Evolutionary conservation across 2,113 vertebrate genomes (phyloP).

Genomic region (Dascyllus trimaculatus): DNA sequence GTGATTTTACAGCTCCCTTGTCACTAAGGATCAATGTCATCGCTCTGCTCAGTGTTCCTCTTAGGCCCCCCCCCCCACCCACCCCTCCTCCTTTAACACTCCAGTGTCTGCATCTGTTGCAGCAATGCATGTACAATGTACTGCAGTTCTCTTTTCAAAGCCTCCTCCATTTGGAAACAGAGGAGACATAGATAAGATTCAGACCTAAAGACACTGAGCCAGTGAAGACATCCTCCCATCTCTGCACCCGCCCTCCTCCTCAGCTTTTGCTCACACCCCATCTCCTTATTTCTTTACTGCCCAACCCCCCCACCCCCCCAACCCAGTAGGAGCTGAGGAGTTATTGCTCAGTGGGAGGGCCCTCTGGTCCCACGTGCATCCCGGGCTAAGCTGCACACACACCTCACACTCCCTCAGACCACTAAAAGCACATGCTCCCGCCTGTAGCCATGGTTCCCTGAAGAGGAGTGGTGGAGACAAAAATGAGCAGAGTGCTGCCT

Average conservation of each 20-base stretch:
- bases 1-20: constrained; percentile 67
- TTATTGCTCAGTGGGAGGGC: constrained; percentile 56
- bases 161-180: neutral
- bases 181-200: constrained; percentile 21
- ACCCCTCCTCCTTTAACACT: constrained; percentile 17
- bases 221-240: constrained; percentile 16
- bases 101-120: constrained; percentile 20
- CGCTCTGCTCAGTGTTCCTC: constrained; percentile 24
- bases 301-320: constrained; percentile 16
- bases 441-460: constrained; percentile 73
- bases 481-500: constrained; percentile 71
- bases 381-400: constrained; percentile 51
- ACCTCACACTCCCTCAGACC: constrained; percentile 56
- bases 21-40: constrained; percentile 70
- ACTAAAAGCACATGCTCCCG: constrained; percentile 66
- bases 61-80: neutral
- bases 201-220: neutral
- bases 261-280: neutral
- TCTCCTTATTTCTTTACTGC: constrained; percentile 26
- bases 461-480: constrained; percentile 56
- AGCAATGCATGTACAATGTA: neutral
- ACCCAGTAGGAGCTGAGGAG: constrained; percentile 31
- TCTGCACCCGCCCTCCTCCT: constrained; percentile 17
- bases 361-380: constrained; percentile 43
- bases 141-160: neutral